A percentile compares a stretch with the other conserved stretches of the same genome.
phyloP scores from a whole-genome alignment of 2,888 invertebrate genomes.

The Papilio elwesi region DNA sequence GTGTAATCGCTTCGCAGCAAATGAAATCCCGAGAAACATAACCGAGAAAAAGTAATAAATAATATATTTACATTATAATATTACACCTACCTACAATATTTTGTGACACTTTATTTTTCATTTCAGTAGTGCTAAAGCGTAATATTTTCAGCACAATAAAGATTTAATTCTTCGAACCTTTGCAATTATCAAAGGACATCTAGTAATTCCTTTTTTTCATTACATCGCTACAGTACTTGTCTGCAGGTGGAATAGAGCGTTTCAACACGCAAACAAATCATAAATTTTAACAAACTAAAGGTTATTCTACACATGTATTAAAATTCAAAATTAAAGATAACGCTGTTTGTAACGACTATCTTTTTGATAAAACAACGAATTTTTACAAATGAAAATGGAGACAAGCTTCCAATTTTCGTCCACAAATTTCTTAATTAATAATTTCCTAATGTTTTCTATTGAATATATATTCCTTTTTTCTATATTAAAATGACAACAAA shows the following conservation, averaged over 20 bases:
- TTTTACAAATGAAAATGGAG: too few species aligned
- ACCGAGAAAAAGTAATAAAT: too few species aligned
- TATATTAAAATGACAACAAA: too few species aligned
- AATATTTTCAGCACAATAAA: constrained; percentile 13
- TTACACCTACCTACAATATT: not conserved
- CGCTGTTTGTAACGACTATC: too few species aligned
- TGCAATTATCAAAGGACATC: constrained; percentile 28
- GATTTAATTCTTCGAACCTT: constrained; percentile 10
- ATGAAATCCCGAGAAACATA: too few species aligned
- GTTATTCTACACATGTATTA: constrained; percentile 14
- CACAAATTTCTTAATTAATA: too few species aligned
- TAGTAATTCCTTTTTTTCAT: constrained; percentile 34
- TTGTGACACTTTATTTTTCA: not conserved
- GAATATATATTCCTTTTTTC: too few species aligned
- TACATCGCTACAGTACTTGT: constrained; percentile 28
- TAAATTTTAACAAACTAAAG: constrained; percentile 30
- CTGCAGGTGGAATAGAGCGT: constrained; percentile 23
- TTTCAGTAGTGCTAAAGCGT: not conserved
- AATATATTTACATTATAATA: too few species aligned
- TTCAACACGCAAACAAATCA: constrained; percentile 33
- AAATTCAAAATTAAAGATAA: not conserved
- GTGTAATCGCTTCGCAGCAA: too few species aligned
- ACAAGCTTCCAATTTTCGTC: too few species aligned
- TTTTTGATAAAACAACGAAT: too few species aligned
- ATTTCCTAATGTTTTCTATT: too few species aligned